Conservation (phyloP, 2,888 invertebrate genomes). For the Folsomia candida region DNA sequence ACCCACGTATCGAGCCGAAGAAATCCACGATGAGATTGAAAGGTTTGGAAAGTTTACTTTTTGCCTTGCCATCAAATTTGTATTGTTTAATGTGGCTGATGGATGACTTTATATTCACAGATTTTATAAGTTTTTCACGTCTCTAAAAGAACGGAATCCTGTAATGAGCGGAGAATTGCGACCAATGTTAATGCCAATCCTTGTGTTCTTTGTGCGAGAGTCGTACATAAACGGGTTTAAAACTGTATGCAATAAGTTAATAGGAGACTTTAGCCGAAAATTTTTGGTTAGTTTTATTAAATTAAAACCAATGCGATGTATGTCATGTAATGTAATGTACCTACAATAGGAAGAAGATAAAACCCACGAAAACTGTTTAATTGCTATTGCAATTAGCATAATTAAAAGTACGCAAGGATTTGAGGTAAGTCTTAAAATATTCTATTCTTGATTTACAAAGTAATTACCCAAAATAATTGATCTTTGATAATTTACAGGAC, state of each 20-base stretch:
- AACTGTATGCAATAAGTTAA: conserved; percentile 32
- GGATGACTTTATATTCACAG: conserved; percentile 20
- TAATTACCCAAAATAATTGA: too few species aligned
- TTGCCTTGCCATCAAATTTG: not conserved
- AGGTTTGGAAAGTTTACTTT: conserved; percentile 26
- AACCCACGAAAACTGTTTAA: conserved; percentile 27
- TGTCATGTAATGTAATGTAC: not conserved
- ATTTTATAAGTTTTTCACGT: conserved; percentile 46
- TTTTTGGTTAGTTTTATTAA: conserved; percentile 21
- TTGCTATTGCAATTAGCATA: conserved; percentile 32
- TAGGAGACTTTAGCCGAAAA: conserved; percentile 34
- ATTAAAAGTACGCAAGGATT: conserved; percentile 27
- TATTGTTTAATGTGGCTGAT: too few species aligned
- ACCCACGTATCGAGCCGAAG: conserved; percentile 37
- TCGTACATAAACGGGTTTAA: conserved; percentile 22
- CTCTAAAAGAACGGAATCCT: conserved; percentile 29
- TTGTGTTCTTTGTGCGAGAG: conserved; percentile 43
- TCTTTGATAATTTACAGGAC: conserved; percentile 18
- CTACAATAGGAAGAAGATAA: conserved; percentile 38
- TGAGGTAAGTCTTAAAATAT: conserved; percentile 21
- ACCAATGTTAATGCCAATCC: conserved; percentile 44
- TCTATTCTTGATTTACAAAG: not conserved
- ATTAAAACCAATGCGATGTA: too few species aligned
- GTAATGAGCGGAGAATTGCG: conserved; percentile 31
- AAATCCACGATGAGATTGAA: conserved; percentile 37